These are phyloP conservation scores for Morpho deidamia DNA, from an alignment of 2,888 invertebrate genomes.

Conservation along the genomic window DNA sequence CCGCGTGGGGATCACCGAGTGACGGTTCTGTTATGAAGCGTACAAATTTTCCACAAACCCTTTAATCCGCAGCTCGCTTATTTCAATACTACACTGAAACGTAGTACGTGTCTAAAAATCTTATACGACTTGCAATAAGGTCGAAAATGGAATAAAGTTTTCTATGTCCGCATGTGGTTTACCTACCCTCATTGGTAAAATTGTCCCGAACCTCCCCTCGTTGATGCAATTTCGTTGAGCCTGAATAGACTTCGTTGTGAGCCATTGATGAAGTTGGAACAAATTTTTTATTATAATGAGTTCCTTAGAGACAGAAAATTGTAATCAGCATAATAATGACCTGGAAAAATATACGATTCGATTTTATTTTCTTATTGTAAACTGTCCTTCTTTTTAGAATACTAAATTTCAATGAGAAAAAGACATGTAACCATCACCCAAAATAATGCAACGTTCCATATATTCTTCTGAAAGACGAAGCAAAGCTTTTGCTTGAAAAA, in stretches of 20 bases:
- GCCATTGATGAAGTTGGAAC: constrained; percentile 16
- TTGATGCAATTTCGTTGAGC: constrained; percentile 61
- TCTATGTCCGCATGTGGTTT: constrained; percentile 13
- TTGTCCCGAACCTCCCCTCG: constrained; percentile 43
- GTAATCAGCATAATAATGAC: neutral
- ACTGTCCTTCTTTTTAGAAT: too few species aligned
- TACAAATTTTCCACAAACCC: constrained; percentile 74
- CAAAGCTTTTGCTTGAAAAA: too few species aligned
- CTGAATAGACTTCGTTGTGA: constrained; percentile 25
- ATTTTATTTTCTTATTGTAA: neutral
- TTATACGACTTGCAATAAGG: constrained; percentile 10
- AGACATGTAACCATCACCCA: too few species aligned
- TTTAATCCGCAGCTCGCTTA: constrained; percentile 71
- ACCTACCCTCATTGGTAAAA: constrained; percentile 57
- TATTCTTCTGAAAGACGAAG: too few species aligned
- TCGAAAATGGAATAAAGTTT: constrained; percentile 8
- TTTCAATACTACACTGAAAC: constrained; percentile 55
- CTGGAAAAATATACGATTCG: neutral
- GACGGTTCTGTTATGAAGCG: constrained; percentile 54
- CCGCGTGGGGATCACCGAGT: constrained; percentile 50
- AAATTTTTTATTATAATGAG: constrained; percentile 14
- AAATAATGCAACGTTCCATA: too few species aligned
- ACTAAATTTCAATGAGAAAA: too few species aligned
- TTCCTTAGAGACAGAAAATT: neutral
- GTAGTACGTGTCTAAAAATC: constrained; percentile 1